Conservation (phyloP, 2,888 invertebrate genomes). For the Leucania comma region DNA sequence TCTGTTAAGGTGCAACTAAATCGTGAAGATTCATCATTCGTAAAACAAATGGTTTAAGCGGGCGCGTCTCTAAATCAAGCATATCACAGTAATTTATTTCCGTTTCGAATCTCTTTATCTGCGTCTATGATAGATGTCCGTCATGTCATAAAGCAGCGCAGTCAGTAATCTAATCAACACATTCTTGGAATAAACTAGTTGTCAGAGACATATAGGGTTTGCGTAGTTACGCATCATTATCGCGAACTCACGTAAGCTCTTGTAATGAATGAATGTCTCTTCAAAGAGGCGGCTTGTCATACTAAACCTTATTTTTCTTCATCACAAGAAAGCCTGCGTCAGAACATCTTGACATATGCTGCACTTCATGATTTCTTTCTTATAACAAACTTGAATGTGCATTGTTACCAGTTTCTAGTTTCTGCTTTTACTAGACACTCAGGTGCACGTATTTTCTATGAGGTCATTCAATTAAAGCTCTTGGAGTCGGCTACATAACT, state of each 20-base stretch:
- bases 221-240: constrained; percentile 48
- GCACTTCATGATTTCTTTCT: constrained; percentile 11
- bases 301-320: constrained; percentile 40
- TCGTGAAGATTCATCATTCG: constrained; percentile 21
- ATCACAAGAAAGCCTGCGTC: constrained; percentile 35
- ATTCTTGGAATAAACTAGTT: constrained; percentile 34
- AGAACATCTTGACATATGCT: constrained; percentile 11
- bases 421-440: constrained; percentile 17
- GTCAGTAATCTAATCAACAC: constrained; percentile 46
- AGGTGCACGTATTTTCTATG: constrained; percentile 43
- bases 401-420: constrained; percentile 22
- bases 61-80: constrained; percentile 30
- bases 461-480: constrained; percentile 45
- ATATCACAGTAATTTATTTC: constrained; percentile 45
- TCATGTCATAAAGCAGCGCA: constrained; percentile 32
- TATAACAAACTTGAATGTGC: constrained; percentile 17
- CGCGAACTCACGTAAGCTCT: constrained; percentile 39
- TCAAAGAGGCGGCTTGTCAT: constrained; percentile 44
- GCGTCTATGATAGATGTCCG: constrained; percentile 50
- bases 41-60: constrained; percentile 20
- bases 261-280: constrained; percentile 42
- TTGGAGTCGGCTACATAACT: constrained; percentile 41
- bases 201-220: constrained; percentile 27
- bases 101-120: constrained; percentile 41
- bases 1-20: constrained; percentile 22